Evolutionary conservation across 2,113 vertebrate genomes (phyloP).

Genomic region (Donacobius atricapilla): DNA sequence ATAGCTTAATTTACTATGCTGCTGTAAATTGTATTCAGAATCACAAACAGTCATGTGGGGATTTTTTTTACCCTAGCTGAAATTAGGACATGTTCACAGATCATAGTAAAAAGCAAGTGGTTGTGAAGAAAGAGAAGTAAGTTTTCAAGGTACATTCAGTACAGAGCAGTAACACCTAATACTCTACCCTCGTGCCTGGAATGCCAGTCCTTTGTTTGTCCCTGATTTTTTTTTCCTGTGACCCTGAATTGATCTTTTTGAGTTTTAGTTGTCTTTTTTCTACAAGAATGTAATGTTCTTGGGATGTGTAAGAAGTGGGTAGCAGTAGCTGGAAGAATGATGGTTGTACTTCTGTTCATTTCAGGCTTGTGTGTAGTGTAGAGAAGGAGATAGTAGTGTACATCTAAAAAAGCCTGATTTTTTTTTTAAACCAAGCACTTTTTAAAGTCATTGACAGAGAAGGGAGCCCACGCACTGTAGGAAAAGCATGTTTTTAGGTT

Average conservation of each 20-base stretch:
- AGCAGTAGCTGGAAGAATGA: background rate
- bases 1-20: background rate
- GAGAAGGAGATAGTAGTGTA: background rate
- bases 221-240: background rate
- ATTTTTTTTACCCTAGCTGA: background rate
- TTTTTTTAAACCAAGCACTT: background rate
- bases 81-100: background rate
- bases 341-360: background rate
- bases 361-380: background rate
- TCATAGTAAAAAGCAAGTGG: background rate
- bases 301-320: background rate
- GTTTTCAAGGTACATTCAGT: background rate
- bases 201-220: background rate
- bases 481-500: background rate
- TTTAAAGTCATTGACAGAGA: background rate
- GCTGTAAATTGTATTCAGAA: background rate
- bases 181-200: background rate
- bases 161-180: background rate
- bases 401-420: background rate
- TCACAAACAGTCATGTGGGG: background rate
- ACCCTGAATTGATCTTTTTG: background rate
- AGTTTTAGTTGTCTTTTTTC: background rate
- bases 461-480: background rate
- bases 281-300: background rate
- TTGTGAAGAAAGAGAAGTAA: background rate